phyloP scores from a whole-genome alignment of 2,797 vertebrate genomes.

The Heteromormyrus szaboi region DNA sequence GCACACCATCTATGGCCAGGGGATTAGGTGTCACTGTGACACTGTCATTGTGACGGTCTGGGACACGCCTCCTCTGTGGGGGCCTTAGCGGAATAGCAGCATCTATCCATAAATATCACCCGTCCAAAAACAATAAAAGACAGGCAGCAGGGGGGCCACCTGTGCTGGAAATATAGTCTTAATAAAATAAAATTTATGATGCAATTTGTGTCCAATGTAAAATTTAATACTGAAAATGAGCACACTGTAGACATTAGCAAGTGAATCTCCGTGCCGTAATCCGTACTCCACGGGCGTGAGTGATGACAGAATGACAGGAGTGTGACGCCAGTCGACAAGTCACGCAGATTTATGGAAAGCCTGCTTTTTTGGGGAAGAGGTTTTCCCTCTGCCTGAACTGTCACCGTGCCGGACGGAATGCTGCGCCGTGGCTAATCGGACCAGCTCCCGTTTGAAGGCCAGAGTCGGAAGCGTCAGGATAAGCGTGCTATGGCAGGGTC shows the following conservation, averaged over 20 bases:
- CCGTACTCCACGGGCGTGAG: neutral
- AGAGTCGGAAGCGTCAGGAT: neutral
- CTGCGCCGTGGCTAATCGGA: neutral
- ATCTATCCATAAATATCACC: neutral
- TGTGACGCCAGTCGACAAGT: conserved; percentile 13
- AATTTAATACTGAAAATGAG: conserved; percentile 22
- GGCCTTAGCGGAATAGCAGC: neutral
- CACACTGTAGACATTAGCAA: conserved; percentile 20
- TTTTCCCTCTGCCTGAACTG: neutral
- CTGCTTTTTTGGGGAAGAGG: neutral
- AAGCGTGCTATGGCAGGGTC: neutral
- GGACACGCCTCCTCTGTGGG: neutral
- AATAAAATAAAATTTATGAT: conserved; percentile 21
- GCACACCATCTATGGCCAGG: neutral
- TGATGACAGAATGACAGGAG: neutral
- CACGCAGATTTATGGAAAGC: neutral
- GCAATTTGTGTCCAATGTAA: conserved; percentile 26
- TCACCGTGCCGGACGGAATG: neutral
- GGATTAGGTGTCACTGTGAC: neutral
- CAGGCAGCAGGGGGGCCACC: neutral
- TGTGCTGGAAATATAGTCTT: neutral
- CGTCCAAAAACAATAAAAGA: neutral
- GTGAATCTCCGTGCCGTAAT: conserved; percentile 4
- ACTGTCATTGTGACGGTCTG: neutral
- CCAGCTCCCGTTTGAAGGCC: neutral